Conservation (phyloP, 2,113 vertebrate species). For the Calidris pygmaea region DNA sequence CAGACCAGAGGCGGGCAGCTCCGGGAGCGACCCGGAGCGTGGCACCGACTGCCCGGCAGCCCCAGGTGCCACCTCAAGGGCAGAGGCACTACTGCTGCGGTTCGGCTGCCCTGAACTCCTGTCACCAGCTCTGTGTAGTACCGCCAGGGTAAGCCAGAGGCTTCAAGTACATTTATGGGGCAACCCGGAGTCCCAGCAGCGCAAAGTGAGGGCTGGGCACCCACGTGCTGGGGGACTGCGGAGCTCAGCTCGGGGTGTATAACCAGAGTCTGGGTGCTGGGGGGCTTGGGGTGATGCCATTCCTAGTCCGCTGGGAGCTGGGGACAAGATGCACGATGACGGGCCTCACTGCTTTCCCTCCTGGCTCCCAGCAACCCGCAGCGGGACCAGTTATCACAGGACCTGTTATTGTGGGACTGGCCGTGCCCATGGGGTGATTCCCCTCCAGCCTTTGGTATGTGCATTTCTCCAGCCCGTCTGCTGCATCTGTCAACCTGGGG, state of each 20-base stretch:
- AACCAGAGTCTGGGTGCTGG: neutral
- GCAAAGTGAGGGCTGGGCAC: neutral
- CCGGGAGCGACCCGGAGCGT: accelerated
- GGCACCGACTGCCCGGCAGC: neutral
- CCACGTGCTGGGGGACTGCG: neutral
- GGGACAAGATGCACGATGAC: neutral
- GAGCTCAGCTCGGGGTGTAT: neutral
- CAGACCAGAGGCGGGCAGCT: neutral
- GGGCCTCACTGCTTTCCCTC: neutral
- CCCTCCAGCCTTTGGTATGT: neutral
- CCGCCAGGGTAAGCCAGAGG: neutral
- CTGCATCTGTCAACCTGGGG: neutral
- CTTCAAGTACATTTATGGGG: slow-evolving; percentile 35
- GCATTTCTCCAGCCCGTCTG: neutral
- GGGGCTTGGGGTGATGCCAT: neutral
- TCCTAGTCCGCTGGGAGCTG: neutral
- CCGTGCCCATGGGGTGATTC: neutral
- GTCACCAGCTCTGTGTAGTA: slow-evolving; percentile 2
- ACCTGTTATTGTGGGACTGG: neutral
- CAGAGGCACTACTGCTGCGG: neutral
- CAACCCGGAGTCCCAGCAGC: slow-evolving; percentile 8
- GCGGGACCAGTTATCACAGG: neutral
- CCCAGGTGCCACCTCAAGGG: neutral
- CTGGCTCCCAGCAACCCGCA: neutral
- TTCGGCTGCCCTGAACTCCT: neutral